Percentiles rank a stretch among this genome's conserved stretches.
These are phyloP conservation scores for Manduca sexta DNA, from an alignment of 1,140 invertebrate genomes.

Conservation along the genomic window DNA sequence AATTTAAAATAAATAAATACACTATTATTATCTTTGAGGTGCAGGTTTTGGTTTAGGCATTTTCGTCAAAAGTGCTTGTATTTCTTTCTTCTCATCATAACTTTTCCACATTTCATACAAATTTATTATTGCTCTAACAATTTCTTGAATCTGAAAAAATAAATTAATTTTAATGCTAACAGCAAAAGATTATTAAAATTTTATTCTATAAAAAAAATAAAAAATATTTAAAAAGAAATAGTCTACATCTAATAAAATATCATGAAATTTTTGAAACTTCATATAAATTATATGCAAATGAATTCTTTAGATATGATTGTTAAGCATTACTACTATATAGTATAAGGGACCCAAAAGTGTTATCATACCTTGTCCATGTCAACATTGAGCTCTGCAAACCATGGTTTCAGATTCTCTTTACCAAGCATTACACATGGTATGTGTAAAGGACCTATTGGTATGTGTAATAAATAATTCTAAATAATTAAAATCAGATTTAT, in stretches of 20 bases:
- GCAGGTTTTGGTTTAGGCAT: slow-evolving; percentile 97
- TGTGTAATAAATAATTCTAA: too few species aligned
- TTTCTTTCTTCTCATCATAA: slow-evolving; percentile 99
- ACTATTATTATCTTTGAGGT: slow-evolving; percentile 78
- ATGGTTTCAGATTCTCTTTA: slow-evolving; percentile 93
- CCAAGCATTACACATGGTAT: slow-evolving; percentile 97
- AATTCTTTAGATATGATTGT: not conserved
- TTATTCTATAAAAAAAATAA: too few species aligned
- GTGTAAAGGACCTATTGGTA: slow-evolving; percentile 88
- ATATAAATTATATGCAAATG: not conserved
- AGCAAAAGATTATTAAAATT: too few species aligned
- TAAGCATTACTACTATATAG: not conserved
- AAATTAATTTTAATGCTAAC: too few species aligned
- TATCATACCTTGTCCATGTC: slow-evolving; percentile 93
- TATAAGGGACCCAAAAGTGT: not conserved
- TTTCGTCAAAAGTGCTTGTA: slow-evolving; percentile 90
- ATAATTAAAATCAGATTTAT: too few species aligned
- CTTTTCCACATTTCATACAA: slow-evolving; percentile 98
- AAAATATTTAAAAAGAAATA: too few species aligned
- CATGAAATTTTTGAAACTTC: too few species aligned
- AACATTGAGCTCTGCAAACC: slow-evolving; percentile 98
- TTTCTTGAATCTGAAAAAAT: slow-evolving; percentile 86
- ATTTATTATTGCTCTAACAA: slow-evolving; percentile 93
- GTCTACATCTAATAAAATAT: too few species aligned
- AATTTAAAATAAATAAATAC: not conserved